A percentile compares a stretch with the other conserved stretches of the same genome.
Evolutionary conservation across 2,888 invertebrate genomes (phyloP).

Genomic region (Mechanitis mazaeus): DNA sequence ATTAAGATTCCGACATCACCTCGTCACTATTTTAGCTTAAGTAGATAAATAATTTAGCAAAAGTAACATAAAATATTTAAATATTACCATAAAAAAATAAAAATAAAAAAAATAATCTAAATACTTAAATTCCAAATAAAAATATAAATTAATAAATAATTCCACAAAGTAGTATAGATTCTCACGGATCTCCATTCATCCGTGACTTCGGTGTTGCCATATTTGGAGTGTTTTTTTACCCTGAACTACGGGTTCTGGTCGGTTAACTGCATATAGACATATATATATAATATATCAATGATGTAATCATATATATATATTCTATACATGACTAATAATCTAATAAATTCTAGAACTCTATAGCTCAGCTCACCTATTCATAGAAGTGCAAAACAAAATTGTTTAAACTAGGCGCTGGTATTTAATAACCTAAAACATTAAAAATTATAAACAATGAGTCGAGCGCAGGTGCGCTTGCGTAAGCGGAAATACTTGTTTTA

Average conservation of each 20-base stretch:
- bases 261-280: conserved; percentile 11
- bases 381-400: no score
- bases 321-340: no score
- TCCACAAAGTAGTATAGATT: conserved; percentile 6
- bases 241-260: conserved; percentile 18
- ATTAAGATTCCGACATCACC: no score
- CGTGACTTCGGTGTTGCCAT: conserved; percentile 22
- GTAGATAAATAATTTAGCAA: no score
- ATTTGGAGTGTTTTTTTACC: conserved; percentile 21
- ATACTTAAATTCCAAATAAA: not conserved
- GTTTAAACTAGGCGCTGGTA: not conserved
- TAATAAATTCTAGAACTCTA: no score
- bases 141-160: not conserved
- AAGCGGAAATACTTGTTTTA: conserved; percentile 19
- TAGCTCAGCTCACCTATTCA: no score
- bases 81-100: not conserved
- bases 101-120: not conserved
- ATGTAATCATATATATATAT: not conserved
- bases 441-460: conserved; percentile 35
- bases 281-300: conserved; percentile 13
- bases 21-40: no score
- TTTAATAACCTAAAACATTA: conserved; percentile 26
- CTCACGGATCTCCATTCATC: conserved; percentile 25
- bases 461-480: conserved; percentile 30
- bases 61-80: no score